Conservation (phyloP, 2,888 invertebrate species). For the Eugnorisma glareosa region DNA sequence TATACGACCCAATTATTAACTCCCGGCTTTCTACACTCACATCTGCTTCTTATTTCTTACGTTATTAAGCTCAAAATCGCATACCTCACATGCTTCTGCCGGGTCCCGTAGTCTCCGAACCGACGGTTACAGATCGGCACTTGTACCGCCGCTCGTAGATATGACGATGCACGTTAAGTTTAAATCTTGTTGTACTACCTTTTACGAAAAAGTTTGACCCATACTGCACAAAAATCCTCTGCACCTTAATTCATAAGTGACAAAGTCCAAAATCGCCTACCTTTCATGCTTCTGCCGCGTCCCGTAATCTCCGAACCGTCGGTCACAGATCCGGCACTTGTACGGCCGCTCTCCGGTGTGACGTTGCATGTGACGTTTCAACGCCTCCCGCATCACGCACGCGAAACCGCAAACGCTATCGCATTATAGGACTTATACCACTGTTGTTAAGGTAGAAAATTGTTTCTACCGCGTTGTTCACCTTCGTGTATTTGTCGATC, state of each 20-base stretch:
- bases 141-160: slow-evolving; percentile 84
- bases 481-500: slow-evolving; percentile 48
- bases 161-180: slow-evolving; percentile 85
- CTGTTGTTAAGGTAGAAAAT: slow-evolving; percentile 18
- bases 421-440: slow-evolving; percentile 2
- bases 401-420: slow-evolving; percentile 83
- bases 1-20: neutral
- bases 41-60: neutral
- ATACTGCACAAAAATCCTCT: too few species aligned
- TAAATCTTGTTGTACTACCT: slow-evolving; percentile 40
- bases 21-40: neutral
- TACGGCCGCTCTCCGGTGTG: slow-evolving; percentile 86
- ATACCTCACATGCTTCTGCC: slow-evolving; percentile 86
- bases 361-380: slow-evolving; percentile 85
- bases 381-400: slow-evolving; percentile 81
- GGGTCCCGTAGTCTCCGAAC: slow-evolving; percentile 84
- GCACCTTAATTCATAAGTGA: neutral
- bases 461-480: slow-evolving; percentile 19
- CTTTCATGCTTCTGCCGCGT: slow-evolving; percentile 87
- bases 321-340: slow-evolving; percentile 85
- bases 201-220: neutral
- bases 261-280: slow-evolving; percentile 61
- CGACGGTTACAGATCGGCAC: too few species aligned
- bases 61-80: neutral
- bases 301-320: slow-evolving; percentile 84